These are phyloP conservation scores for Caenorhabditis sp. DNA, from an alignment of 2,888 invertebrate genomes.

Conservation along the genomic window DNA sequence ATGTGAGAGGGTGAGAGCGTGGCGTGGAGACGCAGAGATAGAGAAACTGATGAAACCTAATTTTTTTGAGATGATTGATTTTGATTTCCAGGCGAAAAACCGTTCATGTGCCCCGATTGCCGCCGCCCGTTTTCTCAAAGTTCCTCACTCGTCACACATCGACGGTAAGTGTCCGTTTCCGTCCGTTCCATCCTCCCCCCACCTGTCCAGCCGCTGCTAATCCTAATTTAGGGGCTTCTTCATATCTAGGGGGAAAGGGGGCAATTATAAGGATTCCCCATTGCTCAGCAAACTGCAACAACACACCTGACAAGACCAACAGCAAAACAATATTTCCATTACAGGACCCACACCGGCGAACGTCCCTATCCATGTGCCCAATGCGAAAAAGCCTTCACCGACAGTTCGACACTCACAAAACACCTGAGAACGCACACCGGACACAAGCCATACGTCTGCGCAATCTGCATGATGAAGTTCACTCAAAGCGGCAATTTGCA, in stretches of 20 bases:
- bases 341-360: conserved; percentile 94
- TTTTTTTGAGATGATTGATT: neutral
- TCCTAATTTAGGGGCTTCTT: too few species aligned
- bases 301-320: conserved; percentile 15
- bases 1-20: too few species aligned
- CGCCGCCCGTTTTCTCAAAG: conserved; percentile 96
- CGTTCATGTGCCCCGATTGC: conserved; percentile 97
- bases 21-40: too few species aligned
- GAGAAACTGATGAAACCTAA: neutral
- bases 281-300: too few species aligned
- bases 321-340: neutral
- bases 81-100: conserved; percentile 92
- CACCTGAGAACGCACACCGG: conserved; percentile 92
- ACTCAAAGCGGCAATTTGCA: conserved; percentile 99
- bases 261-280: too few species aligned
- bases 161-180: conserved; percentile 88
- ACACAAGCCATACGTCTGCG: conserved; percentile 99
- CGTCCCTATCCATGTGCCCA: conserved; percentile 95
- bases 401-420: conserved; percentile 97
- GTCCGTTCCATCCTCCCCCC: too few species aligned
- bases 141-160: conserved; percentile 96
- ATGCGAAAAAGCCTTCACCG: conserved; percentile 98
- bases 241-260: neutral
- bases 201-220: too few species aligned
- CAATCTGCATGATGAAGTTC: conserved; percentile 94